These are phyloP conservation scores for Boulengeromyrus knoepffleri DNA, from an alignment of 2,113 vertebrate species.

Conservation along the genomic window DNA sequence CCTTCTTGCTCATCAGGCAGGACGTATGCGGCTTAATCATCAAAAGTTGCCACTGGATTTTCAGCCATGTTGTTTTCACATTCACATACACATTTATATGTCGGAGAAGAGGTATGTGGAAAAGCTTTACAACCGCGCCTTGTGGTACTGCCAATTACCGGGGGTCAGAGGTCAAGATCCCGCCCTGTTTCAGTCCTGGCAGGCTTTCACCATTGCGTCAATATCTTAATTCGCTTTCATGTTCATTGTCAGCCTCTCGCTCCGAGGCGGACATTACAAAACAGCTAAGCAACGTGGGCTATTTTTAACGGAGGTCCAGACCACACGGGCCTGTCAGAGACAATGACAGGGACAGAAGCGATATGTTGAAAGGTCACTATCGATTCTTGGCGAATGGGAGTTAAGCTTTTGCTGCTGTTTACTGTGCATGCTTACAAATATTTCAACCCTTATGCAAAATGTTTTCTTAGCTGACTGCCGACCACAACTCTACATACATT, in stretches of 20 bases:
- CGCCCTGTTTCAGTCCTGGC: not conserved
- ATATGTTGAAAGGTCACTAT: constrained; percentile 18
- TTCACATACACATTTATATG: not conserved
- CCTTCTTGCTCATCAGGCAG: not conserved
- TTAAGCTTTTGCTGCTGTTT: constrained; percentile 2
- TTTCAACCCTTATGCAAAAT: not conserved
- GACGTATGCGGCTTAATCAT: constrained; percentile 4
- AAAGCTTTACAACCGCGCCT: constrained; percentile 3
- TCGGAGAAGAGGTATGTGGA: not conserved
- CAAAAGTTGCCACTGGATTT: not conserved
- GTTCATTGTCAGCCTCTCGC: constrained; percentile 14
- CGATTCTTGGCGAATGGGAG: constrained; percentile 4
- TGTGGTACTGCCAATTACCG: constrained; percentile 20
- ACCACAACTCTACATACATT: not conserved
- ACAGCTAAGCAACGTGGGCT: not conserved
- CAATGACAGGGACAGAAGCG: constrained; percentile 8
- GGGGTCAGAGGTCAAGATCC: constrained; percentile 17
- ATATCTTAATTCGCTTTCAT: constrained; percentile 26
- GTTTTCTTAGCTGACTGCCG: not conserved
- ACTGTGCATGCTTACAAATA: constrained; percentile 10
- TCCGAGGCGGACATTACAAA: constrained; percentile 10
- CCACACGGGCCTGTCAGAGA: not conserved
- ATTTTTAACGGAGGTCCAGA: not conserved
- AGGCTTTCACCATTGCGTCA: constrained; percentile 5
- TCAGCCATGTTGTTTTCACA: constrained; percentile 10